Evolutionary conservation across 2,888 invertebrate genomes (phyloP).

Genomic region (Cheilosia variabilis): DNA sequence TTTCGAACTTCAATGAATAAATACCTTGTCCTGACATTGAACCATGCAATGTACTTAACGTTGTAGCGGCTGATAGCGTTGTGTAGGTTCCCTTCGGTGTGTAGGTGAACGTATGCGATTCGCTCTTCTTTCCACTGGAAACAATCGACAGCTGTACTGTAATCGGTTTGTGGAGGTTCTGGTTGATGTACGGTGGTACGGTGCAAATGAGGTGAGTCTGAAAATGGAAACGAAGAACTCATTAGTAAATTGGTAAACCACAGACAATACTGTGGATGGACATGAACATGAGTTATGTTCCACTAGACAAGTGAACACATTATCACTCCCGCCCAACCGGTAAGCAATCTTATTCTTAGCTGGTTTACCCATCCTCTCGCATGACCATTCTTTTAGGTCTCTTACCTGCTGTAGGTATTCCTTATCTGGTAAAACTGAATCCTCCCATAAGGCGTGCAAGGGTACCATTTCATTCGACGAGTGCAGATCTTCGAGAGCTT

Average conservation of each 20-base stretch:
- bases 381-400: not conserved
- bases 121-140: constrained; percentile 94
- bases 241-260: not conserved
- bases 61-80: constrained; percentile 81
- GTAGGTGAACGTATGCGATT: constrained; percentile 93
- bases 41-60: constrained; percentile 82
- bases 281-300: not conserved
- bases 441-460: constrained; percentile 87
- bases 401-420: constrained; percentile 93
- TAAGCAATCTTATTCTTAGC: no score
- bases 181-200: constrained; percentile 90
- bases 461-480: constrained; percentile 84
- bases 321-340: not conserved
- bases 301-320: not conserved
- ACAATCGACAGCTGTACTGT: constrained; percentile 91
- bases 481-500: constrained; percentile 81
- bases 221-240: constrained; percentile 72
- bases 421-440: constrained; percentile 92
- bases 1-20: constrained; percentile 78
- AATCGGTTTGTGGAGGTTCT: constrained; percentile 88
- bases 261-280: not conserved
- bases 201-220: constrained; percentile 95
- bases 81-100: constrained; percentile 85
- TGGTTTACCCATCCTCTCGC: no score
- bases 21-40: constrained; percentile 82